Percentiles rank a stretch among this genome's conserved stretches.
phyloP scores from a whole-genome alignment of 2,888 invertebrate genomes.

The Molanna angustata region DNA sequence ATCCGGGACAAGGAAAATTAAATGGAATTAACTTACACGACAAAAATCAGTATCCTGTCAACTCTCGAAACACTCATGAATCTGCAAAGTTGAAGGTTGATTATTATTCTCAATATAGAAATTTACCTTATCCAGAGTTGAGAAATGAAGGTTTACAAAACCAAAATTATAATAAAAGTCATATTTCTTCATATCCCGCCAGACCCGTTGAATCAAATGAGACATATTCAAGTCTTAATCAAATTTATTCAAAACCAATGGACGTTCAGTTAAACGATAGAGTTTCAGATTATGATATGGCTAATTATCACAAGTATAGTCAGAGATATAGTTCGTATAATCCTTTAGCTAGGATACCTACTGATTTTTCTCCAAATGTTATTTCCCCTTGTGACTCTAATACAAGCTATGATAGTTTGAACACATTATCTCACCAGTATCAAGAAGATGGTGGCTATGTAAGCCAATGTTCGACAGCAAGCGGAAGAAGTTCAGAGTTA shows the following conservation, averaged over 20 bases:
- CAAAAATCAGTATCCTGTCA: conserved; percentile 13
- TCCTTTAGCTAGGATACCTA: conserved; percentile 42
- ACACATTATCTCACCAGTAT: conserved; percentile 40
- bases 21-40: conserved; percentile 16
- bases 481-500: conserved; percentile 46
- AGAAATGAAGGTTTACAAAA: conserved; percentile 12
- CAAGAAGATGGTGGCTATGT: conserved; percentile 54
- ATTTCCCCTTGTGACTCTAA: conserved; percentile 51
- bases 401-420: conserved; percentile 44
- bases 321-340: conserved; percentile 37
- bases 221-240: conserved; percentile 8
- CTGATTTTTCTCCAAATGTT: conserved; percentile 48
- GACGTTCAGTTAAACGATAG: conserved; percentile 18
- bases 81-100: conserved; percentile 17
- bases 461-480: conserved; percentile 50
- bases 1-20: conserved; percentile 13
- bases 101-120: conserved; percentile 22
- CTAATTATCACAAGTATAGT: conserved; percentile 18
- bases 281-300: conserved; percentile 15
- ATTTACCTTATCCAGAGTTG: conserved; percentile 19
- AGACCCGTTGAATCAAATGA: background rate
- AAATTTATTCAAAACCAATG: conserved; percentile 17
- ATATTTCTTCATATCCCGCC: background rate
- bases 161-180: conserved; percentile 10
- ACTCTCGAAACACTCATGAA: conserved; percentile 16